Conservation (phyloP, 2,113 vertebrate genomes). For the Ptychochromis oligacanthus region DNA sequence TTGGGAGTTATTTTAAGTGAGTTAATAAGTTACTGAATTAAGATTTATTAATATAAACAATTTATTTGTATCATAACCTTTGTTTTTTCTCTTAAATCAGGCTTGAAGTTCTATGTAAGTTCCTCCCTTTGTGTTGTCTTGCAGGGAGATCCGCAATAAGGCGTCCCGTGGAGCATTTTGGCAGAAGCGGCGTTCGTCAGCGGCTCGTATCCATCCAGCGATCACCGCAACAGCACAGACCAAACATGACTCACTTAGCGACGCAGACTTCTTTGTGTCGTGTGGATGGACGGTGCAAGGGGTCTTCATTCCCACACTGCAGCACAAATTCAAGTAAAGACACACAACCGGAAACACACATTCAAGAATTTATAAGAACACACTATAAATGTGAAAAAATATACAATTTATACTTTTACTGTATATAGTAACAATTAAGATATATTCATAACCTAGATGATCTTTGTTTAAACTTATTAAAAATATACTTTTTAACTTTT, state of each 20-base stretch:
- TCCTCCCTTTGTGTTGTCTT: not conserved
- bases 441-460: not conserved
- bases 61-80: not conserved
- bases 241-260: not conserved
- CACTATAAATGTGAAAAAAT: not conserved
- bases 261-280: slow-evolving; percentile 67
- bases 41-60: not conserved
- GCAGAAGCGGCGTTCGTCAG: slow-evolving; percentile 54
- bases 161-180: slow-evolving; percentile 17
- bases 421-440: not conserved
- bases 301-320: slow-evolving; percentile 66
- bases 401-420: not conserved
- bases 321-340: slow-evolving; percentile 70
- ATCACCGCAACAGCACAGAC: not conserved
- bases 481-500: not conserved
- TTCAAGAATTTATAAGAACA: not conserved
- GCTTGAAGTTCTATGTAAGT: not conserved
- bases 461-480: not conserved
- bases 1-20: not conserved
- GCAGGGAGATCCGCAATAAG: slow-evolving; percentile 67
- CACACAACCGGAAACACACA: not conserved
- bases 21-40: not conserved
- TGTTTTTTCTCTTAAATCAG: not conserved
- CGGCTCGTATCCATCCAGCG: slow-evolving; percentile 40
- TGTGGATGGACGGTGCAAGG: slow-evolving; percentile 57